Percentiles rank a stretch among this genome's conserved stretches.
These are phyloP conservation scores for Oreochromis spilurus DNA, from an alignment of 2,113 vertebrate genomes.

Conservation along the genomic window DNA sequence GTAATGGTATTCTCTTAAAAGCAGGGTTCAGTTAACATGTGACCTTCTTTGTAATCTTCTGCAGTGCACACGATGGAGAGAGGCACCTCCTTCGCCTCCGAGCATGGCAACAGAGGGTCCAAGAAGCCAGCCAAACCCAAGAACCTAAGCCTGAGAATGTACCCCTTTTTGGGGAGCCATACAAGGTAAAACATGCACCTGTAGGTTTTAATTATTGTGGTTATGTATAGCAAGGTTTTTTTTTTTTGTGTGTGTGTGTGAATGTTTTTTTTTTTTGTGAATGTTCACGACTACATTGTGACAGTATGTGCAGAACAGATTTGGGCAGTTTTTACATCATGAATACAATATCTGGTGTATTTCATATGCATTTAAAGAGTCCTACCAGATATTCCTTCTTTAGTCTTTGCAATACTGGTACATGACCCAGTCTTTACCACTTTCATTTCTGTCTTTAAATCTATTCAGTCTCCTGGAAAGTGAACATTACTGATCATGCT, in stretches of 20 bases:
- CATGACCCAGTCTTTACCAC: not conserved
- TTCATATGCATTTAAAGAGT: not conserved
- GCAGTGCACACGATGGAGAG: constrained; percentile 83
- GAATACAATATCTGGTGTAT: not conserved
- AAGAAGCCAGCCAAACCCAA: constrained; percentile 81
- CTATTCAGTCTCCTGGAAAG: not conserved
- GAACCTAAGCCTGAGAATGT: constrained; percentile 71
- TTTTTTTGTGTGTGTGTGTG: not conserved
- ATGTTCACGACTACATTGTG: not conserved
- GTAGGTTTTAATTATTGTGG: not conserved
- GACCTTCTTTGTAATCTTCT: constrained; percentile 16
- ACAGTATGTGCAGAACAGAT: not conserved
- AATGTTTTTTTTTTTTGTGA: not conserved
- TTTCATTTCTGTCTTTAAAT: not conserved
- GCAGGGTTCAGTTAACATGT: not conserved
- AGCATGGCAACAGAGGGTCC: constrained; percentile 85
- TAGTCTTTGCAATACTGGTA: not conserved
- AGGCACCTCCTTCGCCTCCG: constrained; percentile 86
- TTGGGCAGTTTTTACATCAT: not conserved
- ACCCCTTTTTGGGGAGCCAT: constrained; percentile 89
- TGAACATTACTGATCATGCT: not conserved
- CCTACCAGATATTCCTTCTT: not conserved
- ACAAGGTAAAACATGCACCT: constrained; percentile 78
- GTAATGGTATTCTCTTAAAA: not conserved
- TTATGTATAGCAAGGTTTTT: not conserved